Conservation (phyloP, 2,888 invertebrate species). For the Agrilus cyanescens region DNA sequence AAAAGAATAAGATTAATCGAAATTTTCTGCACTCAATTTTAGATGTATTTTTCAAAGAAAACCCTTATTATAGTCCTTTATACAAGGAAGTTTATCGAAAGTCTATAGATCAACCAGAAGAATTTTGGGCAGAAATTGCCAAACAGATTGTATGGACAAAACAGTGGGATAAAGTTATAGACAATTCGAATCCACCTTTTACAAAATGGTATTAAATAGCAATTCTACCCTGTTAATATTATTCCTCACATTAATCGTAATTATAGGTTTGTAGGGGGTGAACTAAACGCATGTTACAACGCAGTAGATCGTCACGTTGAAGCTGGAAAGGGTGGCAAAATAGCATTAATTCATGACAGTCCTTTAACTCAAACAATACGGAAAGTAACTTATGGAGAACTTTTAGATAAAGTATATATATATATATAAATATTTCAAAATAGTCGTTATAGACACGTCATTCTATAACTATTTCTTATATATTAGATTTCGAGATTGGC, state of each 20-base stretch:
- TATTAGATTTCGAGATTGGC: conserved; percentile 65
- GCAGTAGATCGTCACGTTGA: conserved; percentile 82
- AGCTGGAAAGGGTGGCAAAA: conserved; percentile 62
- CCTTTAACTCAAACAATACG: conserved; percentile 69
- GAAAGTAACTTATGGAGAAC: conserved; percentile 68
- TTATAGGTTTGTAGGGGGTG: conserved; percentile 75
- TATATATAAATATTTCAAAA: too few species aligned
- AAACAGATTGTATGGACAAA: conserved; percentile 64
- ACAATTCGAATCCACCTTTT: conserved; percentile 73
- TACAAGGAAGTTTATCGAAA: conserved; percentile 54
- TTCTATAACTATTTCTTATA: conserved; percentile 12
- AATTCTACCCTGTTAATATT: conserved; percentile 1
- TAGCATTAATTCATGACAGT: conserved; percentile 83
- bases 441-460: background rate
- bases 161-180: conserved; percentile 74
- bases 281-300: conserved; percentile 87
- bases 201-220: conserved; percentile 65
- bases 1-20: too few species aligned
- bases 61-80: conserved; percentile 34
- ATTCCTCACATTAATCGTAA: conserved; percentile 1
- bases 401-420: conserved; percentile 58
- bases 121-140: conserved; percentile 79
- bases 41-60: conserved; percentile 21
- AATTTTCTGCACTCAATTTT: conserved; percentile 4
- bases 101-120: conserved; percentile 66